These are phyloP conservation scores for Malthinus flaveolus DNA, from an alignment of 2,888 invertebrate genomes.

Conservation along the genomic window DNA sequence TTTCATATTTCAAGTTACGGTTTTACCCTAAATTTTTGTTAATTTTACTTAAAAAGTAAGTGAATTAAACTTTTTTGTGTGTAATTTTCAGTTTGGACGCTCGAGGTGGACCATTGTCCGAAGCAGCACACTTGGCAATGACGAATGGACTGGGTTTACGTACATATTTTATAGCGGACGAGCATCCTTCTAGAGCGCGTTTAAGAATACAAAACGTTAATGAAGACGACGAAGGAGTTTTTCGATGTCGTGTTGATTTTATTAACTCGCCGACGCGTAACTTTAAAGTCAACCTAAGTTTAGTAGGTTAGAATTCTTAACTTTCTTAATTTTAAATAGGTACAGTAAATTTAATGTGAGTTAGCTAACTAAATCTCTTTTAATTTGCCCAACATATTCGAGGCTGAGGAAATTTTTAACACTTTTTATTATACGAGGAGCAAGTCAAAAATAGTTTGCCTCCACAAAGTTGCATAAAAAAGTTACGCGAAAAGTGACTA, in stretches of 20 bases:
- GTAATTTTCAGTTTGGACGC: constrained; percentile 71
- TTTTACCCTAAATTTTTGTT: neutral
- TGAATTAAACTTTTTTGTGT: constrained; percentile 24
- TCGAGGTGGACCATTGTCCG: constrained; percentile 67
- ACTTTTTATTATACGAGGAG: no score
- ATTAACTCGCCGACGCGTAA: constrained; percentile 87
- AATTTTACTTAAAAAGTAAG: neutral
- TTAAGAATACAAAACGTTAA: constrained; percentile 74
- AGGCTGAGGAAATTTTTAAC: neutral
- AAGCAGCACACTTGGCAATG: constrained; percentile 75
- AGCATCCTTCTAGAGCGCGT: constrained; percentile 72
- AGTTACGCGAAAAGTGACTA: no score
- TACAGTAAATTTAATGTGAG: neutral
- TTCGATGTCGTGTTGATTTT: constrained; percentile 88
- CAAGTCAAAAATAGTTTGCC: no score
- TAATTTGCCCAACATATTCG: neutral
- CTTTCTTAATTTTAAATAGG: constrained; percentile 6
- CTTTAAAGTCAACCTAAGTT: constrained; percentile 81
- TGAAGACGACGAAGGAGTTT: constrained; percentile 77
- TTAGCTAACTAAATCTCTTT: neutral
- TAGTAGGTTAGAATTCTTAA: constrained; percentile 73
- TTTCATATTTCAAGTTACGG: neutral
- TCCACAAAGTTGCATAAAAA: no score
- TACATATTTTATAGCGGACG: constrained; percentile 73
- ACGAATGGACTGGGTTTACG: constrained; percentile 77